Evolutionary conservation across 2,113 vertebrate genomes (phyloP), one percentile per base, ranked within the genome.

Genomic region (Xenotilapia leptura): DNA sequence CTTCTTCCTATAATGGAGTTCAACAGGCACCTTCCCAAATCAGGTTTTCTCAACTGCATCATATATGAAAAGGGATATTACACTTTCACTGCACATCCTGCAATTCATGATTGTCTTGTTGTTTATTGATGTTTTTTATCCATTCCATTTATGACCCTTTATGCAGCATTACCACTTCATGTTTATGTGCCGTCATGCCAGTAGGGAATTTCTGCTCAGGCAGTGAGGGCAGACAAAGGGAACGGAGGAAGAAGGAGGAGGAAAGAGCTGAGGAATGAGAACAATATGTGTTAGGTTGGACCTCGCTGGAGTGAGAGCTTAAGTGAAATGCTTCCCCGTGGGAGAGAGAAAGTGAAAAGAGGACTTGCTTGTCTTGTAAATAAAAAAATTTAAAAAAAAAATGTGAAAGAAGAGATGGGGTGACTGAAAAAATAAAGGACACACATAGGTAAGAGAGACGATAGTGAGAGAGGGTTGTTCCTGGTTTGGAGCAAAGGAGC

Each of bases 241-340:
- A 60, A 21, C 9, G 11, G 6, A 21, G 53, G 40, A 45, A 82
- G 12, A 31, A 85, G 85, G 36, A 19, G 53, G 54, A 54, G 28
- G 62, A 56, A 73, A 79, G 70, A 51, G 60, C 68, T 73, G 79
- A 88, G 42, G 53, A 83, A 85, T 79, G 83, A 75, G 83, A 51
- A 77, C 70, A 31, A 49, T 77, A 49, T n/a, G 26, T 49, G 28
- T 85, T 56, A 60, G 80, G 85, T 79, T 31, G 68, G 85, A 90
- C 7, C 3, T 51, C 9, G 4, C 65, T 79, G 86, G 84, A 86
- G 86, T 42, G 86, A 86, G 58, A 86, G 87, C 75, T 81, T 82
- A 89, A 92, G 87, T 88, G 84, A 89, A 94, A 93, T 86, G 83
- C 82, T 79, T 83, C 28, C 89, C 79, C 40, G 5, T 58, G 86